A percentile compares a stretch with the other conserved stretches of the same genome.
Evolutionary conservation across 2,113 vertebrate genomes (phyloP).

Genomic region (Ia io): DNA sequence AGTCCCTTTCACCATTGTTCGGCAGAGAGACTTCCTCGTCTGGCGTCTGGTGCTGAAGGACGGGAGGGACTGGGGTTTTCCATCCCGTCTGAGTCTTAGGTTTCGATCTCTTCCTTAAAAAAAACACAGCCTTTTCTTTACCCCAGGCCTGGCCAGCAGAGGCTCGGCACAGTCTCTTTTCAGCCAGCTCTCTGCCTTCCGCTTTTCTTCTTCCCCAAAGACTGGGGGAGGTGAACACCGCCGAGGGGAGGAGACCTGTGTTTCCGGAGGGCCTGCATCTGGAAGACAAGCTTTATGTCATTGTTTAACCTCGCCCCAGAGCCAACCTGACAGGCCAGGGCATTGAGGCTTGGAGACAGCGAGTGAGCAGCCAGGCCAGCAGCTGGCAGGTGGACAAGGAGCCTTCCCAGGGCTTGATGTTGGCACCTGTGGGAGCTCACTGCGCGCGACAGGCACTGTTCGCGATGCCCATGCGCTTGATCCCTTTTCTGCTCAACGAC

Average conservation of each 20-base stretch:
- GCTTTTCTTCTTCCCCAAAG: not conserved
- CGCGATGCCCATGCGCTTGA: accelerated
- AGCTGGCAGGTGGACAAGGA: not conserved
- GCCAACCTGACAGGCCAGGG: not conserved
- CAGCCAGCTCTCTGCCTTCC: not conserved
- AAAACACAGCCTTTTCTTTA: not conserved
- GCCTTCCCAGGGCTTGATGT: not conserved
- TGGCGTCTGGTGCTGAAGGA: not conserved
- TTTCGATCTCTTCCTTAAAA: not conserved
- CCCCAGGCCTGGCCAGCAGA: not conserved
- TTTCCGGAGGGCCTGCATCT: not conserved
- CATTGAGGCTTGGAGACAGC: not conserved
- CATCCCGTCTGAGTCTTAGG: not conserved
- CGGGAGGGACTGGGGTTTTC: slow-evolving; percentile 29
- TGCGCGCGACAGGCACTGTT: accelerated
- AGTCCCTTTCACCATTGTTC: not conserved
- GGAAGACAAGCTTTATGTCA: not conserved
- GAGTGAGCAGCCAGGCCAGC: not conserved
- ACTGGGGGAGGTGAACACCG: not conserved
- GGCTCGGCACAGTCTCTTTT: not conserved
- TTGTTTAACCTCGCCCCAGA: not conserved
- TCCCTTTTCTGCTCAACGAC: not conserved
- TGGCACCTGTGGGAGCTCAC: not conserved
- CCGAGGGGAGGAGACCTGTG: not conserved
- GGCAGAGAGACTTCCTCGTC: not conserved